Evolutionary conservation across 2,797 vertebrate species (phyloP), one percentile per base, ranked within the genome.

Genomic region (Mormyrus hasselquistii): DNA sequence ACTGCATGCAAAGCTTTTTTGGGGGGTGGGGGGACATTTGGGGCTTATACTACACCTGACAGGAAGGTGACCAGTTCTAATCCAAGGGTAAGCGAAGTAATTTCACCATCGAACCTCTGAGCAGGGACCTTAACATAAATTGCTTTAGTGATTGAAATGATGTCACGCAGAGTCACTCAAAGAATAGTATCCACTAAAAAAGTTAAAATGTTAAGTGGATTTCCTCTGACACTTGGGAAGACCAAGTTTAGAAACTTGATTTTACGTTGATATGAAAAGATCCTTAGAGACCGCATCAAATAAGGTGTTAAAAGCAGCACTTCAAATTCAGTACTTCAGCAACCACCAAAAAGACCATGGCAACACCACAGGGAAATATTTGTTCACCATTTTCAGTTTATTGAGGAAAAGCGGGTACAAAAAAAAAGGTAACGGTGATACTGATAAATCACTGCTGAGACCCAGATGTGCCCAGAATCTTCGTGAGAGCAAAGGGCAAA

Each of bases 371-470:
- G 12, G 44, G 47, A 8, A 8, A 55, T 49, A 29, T 12, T 4
- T 79, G 44, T 88, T 87, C 29, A 47, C 52, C 55, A 22, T 50
- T 88, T 55, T 85, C 6, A 65, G 49, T 86, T 89, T 89, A 89
- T 89, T 89, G 47, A 86, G 59, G 41, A 57, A 89, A 69, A 89
- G 84, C 88, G 49, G 88, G 88, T 89, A 89, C 83, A 89, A 86
- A 85, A 83, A 88, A 44, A 87, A 41, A 73, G 0, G 57, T 62
- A 73, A 73, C 12, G 57, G 59, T 59, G 59, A 25, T 73, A 65
- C 65, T 49, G 49, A 29, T 55, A 34, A 12, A 44, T 22, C 76
- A 89, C 25, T 57, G 79, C 49, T 34, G 9, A 6, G 10, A 85
- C 79, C 41, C 14, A 84, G 41, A 57, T 12, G 88, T 84, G 44